Percentiles rank a stretch among this genome's conserved stretches.
Evolutionary conservation across 2,888 invertebrate genomes (phyloP).

Genomic region (Cephus nigrinus): DNA sequence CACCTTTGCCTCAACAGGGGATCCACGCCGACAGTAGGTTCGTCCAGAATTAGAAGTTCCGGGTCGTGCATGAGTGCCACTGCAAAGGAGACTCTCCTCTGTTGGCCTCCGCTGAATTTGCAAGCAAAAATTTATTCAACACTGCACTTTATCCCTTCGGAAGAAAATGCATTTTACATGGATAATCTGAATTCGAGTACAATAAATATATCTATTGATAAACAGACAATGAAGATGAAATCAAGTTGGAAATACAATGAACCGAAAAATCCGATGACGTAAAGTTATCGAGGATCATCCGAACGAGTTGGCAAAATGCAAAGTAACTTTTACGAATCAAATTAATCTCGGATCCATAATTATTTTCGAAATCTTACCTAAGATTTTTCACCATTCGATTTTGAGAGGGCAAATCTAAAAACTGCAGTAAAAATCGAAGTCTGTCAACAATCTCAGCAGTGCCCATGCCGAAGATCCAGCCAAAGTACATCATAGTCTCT

Average conservation of each 20-base stretch:
- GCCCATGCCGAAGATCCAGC: slow-evolving; percentile 94
- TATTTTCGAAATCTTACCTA: slow-evolving; percentile 66
- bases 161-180: slow-evolving; percentile 5
- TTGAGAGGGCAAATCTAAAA: slow-evolving; percentile 89
- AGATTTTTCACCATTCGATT: slow-evolving; percentile 83
- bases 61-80: slow-evolving; percentile 94
- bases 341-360: neutral
- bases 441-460: slow-evolving; percentile 83
- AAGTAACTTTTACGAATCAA: neutral
- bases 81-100: slow-evolving; percentile 90
- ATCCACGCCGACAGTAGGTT: slow-evolving; percentile 94
- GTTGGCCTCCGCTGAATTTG: slow-evolving; percentile 83
- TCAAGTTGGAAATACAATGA: neutral
- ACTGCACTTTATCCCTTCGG: neutral
- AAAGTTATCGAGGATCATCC: neutral
- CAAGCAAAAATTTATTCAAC: slow-evolving; percentile 4
- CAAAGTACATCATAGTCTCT: slow-evolving; percentile 97
- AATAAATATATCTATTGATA: neutral
- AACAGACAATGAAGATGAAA: neutral
- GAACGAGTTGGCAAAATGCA: neutral
- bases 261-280: neutral
- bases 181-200: neutral
- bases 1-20: slow-evolving; percentile 84
- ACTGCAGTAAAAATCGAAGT: slow-evolving; percentile 87
- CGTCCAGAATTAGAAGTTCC: slow-evolving; percentile 89